Evolutionary conservation across 2,888 invertebrate species (phyloP), one percentile per base, ranked within the genome.

Genomic region (Brachynemurus nebulosus): DNA sequence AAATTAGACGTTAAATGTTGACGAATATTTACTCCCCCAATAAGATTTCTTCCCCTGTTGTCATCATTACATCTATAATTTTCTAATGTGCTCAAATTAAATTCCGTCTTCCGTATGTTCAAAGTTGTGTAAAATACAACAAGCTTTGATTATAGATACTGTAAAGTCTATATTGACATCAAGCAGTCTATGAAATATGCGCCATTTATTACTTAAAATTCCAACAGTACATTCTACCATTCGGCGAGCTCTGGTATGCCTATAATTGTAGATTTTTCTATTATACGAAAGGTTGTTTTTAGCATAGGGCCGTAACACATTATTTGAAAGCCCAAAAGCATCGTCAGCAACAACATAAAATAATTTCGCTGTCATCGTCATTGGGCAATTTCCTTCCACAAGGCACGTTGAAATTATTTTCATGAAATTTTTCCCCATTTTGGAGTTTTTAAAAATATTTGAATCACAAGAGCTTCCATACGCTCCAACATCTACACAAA

Each of bases 121-220:
- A 43, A 42, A 44, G 45, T 53, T 52, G 47, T 53, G 52, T 30
- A 53, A 45, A 35, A 53, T 47, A 40, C 50, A 48, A 48, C 55
- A 54, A 40, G 54, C 52, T 49, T 57, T 56, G 39, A 56, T 50
- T 47, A 56, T 55, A 42, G 47, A 47, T 23, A 48, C 51, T 42
- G 52, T 52, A 49, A 54, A 54, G 36, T 52, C 48, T 25, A 44
- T 45, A 36, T 53, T 44, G 30, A 56, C 52, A 44, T 56, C 50
- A 27, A 57, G 46, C 38, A 57, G 54, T 35, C 56, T 44, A 48
- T 58, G 57, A 45, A 58, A 55, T 46, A 59, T 59, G 47, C 56
- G 48, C 59, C 57, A 60, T 51, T 59, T 61, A 49, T 57, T 59
- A 34, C 47, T 48, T 2, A 55, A 47, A 47, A 58, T 57, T 7